A percentile compares a stretch with the other conserved stretches of the same genome.
These are phyloP conservation scores for Lymantria monacha DNA, from an alignment of 2,888 invertebrate species.

Conservation along the genomic window DNA sequence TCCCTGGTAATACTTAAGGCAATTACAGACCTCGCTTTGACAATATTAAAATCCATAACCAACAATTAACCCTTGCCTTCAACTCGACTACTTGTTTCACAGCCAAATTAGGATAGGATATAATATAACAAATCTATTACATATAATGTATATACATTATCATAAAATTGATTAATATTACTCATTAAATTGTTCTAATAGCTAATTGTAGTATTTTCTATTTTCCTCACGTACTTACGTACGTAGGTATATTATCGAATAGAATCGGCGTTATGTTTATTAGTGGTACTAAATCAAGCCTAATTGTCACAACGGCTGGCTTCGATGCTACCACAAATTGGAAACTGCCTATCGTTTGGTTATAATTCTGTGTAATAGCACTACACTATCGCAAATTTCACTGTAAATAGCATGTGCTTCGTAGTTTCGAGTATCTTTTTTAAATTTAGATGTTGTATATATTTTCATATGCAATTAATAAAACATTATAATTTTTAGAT, in stretches of 20 bases:
- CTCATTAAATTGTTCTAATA: constrained; percentile 2
- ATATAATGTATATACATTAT: too few species aligned
- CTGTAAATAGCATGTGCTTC: background rate
- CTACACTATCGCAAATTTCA: constrained; percentile 11
- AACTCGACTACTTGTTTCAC: too few species aligned
- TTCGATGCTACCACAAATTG: constrained; percentile 24
- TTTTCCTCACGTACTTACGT: constrained; percentile 43
- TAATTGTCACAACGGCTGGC: constrained; percentile 42
- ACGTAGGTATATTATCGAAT: constrained; percentile 23
- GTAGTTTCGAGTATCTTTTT: too few species aligned
- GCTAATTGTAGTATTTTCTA: constrained; percentile 24
- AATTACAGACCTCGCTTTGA: too few species aligned
- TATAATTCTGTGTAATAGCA: constrained; percentile 16
- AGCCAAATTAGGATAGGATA: too few species aligned
- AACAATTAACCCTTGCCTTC: too few species aligned
- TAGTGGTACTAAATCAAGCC: constrained; percentile 50
- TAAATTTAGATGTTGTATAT: too few species aligned
- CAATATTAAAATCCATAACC: too few species aligned
- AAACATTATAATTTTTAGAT: too few species aligned
- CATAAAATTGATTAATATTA: constrained; percentile 10
- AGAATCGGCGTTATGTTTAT: constrained; percentile 39
- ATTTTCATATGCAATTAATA: too few species aligned
- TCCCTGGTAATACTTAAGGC: too few species aligned
- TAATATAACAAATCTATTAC: too few species aligned
- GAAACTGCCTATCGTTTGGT: constrained; percentile 19